Conservation (phyloP, 2,797 vertebrate species). For the Neosalanx taihuensis region DNA sequence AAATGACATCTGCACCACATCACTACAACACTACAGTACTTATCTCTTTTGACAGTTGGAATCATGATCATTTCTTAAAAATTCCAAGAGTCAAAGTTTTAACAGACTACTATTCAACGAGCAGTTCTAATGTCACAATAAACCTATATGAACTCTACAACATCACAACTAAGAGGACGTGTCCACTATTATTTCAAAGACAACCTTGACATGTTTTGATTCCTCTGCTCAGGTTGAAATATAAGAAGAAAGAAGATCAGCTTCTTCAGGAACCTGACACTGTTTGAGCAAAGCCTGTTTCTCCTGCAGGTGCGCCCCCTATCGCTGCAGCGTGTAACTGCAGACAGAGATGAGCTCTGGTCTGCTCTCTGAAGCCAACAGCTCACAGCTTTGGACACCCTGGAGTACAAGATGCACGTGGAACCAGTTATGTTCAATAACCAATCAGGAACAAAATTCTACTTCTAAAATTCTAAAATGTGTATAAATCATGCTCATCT, state of each 20-base stretch:
- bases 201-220: not conserved
- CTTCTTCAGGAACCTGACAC: slow-evolving; percentile 19
- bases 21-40: too few species aligned
- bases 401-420: not conserved
- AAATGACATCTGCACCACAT: too few species aligned
- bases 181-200: not conserved
- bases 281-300: slow-evolving; percentile 27
- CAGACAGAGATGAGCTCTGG: slow-evolving; percentile 14
- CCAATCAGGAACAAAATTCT: not conserved
- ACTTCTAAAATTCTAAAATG: not conserved
- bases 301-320: slow-evolving; percentile 69
- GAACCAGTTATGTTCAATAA: not conserved
- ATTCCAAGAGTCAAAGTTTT: not conserved
- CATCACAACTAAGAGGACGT: not conserved
- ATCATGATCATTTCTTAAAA: not conserved
- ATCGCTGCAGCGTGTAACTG: slow-evolving; percentile 38
- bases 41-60: not conserved
- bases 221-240: not conserved
- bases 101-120: not conserved
- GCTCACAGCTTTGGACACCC: not conserved
- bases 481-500: too few species aligned
- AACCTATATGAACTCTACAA: not conserved
- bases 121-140: too few species aligned
- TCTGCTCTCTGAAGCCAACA: not conserved
- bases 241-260: slow-evolving; percentile 17